Evolutionary conservation across 1,140 invertebrate genomes (phyloP), one percentile per base, ranked within the genome.

Genomic region (Megathymus violae): DNA sequence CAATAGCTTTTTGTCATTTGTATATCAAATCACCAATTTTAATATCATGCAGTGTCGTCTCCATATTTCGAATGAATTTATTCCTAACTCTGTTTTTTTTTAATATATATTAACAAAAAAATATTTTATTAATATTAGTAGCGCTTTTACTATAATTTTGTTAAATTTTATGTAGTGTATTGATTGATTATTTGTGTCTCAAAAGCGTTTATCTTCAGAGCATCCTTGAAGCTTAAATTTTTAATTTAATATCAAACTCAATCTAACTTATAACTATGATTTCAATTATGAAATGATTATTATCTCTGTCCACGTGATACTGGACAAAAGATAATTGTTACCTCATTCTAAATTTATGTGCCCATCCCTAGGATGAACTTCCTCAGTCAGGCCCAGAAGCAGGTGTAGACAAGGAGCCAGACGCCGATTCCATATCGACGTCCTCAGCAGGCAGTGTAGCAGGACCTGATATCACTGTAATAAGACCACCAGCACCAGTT

Each of bases 391-490:
- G 80, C 0, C 78, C 81, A 5, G 86, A 89, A 46, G 77, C 43
- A 10, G 64, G 59, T 2, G 51, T 62, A 14, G 83, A 84, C 31
- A 88, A 88, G 60, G 84, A 85, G 31, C 64, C 67, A 13, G 86
- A 88, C 48, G 76, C 73, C 0, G 86, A 88, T 64, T 89, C 84
- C 1, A 72, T 71, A 25, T 89, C 88, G 0, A 80, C 86, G 6
- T 91, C 88, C 10, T 91, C 88, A 17, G 81, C 62, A 0, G 86
- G 75, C n/a, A 87, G 85, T 58, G 84, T 71, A 1, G 86, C 81
- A 0, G 86, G 77, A 1, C 84, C 86, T 6, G 84, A 91, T 5
- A 69, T 88, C 0, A 91, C 88, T 0, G 80, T 91, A 0, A 71
- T 91, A 4, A 83, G 69, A 44, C 66, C 75, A 0, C 75, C 80